Evolutionary conservation across 1,140 invertebrate species (phyloP).

Genomic region (Drosophila sechellia): DNA sequence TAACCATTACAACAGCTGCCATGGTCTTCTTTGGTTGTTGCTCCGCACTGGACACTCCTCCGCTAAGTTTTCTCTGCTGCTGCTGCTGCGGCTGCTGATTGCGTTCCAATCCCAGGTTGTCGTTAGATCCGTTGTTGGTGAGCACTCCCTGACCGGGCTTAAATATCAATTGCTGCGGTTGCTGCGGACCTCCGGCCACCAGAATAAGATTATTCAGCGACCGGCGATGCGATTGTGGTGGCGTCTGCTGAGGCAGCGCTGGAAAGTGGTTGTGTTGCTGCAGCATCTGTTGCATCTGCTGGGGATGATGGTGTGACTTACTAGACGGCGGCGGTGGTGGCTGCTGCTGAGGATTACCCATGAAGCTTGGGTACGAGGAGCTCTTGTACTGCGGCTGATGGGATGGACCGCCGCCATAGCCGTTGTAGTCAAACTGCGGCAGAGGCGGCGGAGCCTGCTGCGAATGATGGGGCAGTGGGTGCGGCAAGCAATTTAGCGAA

Average conservation of each 20-base stretch:
- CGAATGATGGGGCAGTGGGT: constrained; percentile 64
- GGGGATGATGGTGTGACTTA: constrained; percentile 84
- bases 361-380: constrained; percentile 85
- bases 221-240: constrained; percentile 77
- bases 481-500: constrained; percentile 64
- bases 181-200: constrained; percentile 75
- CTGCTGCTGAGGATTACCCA: constrained; percentile 66
- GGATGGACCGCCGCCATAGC: constrained; percentile 48
- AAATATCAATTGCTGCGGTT: constrained; percentile 75
- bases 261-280: constrained; percentile 85
- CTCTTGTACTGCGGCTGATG: constrained; percentile 84
- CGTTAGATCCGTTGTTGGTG: constrained; percentile 55
- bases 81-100: constrained; percentile 45
- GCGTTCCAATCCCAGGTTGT: constrained; percentile 43
- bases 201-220: constrained; percentile 83
- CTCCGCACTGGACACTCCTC: constrained; percentile 28
- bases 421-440: constrained; percentile 64
- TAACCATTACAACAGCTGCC: constrained; percentile 84
- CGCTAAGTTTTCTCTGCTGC: constrained; percentile 68
- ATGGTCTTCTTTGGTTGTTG: constrained; percentile 81
- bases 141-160: constrained; percentile 76
- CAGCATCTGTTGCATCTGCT: constrained; percentile 79
- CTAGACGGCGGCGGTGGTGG: constrained; percentile 46
- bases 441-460: constrained; percentile 49
- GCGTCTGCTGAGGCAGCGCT: constrained; percentile 81